Base-by-base conservation (phyloP, 2,113 vertebrate genomes). In the Clarias gariepinus region DNA sequence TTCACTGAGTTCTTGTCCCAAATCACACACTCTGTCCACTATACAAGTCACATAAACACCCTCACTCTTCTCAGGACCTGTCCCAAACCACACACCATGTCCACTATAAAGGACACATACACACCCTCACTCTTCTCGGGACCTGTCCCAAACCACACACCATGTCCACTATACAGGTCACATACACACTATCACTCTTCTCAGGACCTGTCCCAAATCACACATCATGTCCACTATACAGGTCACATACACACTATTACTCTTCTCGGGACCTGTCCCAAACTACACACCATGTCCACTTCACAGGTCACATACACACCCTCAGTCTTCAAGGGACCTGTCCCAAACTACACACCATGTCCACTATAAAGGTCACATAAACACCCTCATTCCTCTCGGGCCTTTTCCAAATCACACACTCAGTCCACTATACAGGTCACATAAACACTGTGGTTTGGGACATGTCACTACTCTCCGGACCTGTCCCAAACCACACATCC, bases 271-370 rank as follows among this genome's bases (percentile, higher is more conserved):
- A 78, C 25, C 11, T 78, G 47, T 78, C 52, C 76, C 52, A 57
- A 78, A 55, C n/a, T 52, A 55, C 76, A 78, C 76, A 28, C 76
- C 1, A 52, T 78, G 4, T 78, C 76, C 73, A 66, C 63, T 66
- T 28, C 1, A 28, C 11, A 66, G 10, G n/a, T 28, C 64, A 66
- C 64, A 15, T 12, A 13, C 28, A 66, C 25, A 66, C 5, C 41
- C 41, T 41, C 5, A 41, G 0, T 41, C 5, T 6, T 3, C 41
- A 4, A 2, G 5, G 41, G 41, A 41, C 41, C 41, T 41, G 41
- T 41, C 41, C 41, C 41, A 60, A 60, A 60, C 58, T 18, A 60
- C 58, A 60, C 58, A 16, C 58, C 1, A 0, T 64, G 10, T 64
- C 3, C 61, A n/a, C 23, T 60, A 60, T n/a, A n/a, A 23, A 64